Evolutionary conservation across 2,113 vertebrate genomes (phyloP), one percentile per base, ranked within the genome.

Genomic region (Melanotaenia duboulayi): DNA sequence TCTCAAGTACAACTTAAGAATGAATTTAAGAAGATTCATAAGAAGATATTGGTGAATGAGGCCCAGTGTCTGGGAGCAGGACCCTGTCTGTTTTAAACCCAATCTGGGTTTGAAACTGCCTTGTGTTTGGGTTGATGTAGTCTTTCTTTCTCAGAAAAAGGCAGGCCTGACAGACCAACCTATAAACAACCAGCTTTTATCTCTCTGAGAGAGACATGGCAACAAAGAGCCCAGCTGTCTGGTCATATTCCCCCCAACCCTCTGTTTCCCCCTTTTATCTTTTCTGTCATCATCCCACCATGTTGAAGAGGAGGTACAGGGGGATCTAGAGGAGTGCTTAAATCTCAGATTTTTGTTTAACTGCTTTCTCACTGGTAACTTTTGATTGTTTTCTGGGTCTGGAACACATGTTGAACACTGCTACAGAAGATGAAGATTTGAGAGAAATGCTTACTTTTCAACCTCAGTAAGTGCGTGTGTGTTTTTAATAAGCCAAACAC

Each of bases 211-310:
- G 80, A 86, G 82, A 85, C 84, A 58, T 55, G 60, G 86, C 83
- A 92, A 92, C 91, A 92, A 92, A 92, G 91, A 85, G 83, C 80
- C 77, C 90, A 91, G 90, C 91, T 91, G 91, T 84, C 71, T 48
- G 52, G 77, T 74, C 71, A 64, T 67, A 58, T 42, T 65, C 67
- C 76, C 72, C 50, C 59, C 71, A 71, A 81, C 71, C 71, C 73
- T 90, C 81, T 76, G 69, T 85, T 86, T 74, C 63, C 76, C 78
- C 65, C 84, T 91, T 90, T 92, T 89, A 92, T 91, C 90, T 91
- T 85, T 74, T 73, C 84, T 84, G 80, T 89, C 86, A 86, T 90
- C 81, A 24, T 74, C 78, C 74, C 73, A 80, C 73, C 74, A 23
- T 37, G 54, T 56, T 73, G 76, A 71, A 65, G 78, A 83, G 78